These are phyloP conservation scores for Lutjanus campechanus DNA, from an alignment of 2,797 vertebrate genomes.

Conservation along the genomic window DNA sequence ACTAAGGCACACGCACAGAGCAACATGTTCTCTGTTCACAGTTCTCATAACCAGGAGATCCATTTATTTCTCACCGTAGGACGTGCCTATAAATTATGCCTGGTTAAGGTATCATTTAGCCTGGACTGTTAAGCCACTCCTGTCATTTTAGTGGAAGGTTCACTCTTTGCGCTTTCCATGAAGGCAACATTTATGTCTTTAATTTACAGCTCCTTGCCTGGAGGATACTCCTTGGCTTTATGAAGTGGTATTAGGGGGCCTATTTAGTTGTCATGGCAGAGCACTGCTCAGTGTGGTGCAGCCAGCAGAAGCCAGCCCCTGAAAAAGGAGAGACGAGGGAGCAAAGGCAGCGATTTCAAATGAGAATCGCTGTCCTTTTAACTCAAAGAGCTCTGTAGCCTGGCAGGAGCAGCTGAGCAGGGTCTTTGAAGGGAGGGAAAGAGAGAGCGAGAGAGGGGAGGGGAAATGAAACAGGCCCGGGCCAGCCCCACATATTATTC, in stretches of 20 bases:
- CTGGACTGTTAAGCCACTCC: constrained; percentile 77
- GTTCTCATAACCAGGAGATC: constrained; percentile 69
- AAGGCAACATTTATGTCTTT: constrained; percentile 88
- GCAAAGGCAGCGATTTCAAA: constrained; percentile 85
- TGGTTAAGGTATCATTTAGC: constrained; percentile 85
- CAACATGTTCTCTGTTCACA: constrained; percentile 54
- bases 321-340: constrained; percentile 79
- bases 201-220: constrained; percentile 87
- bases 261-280: constrained; percentile 89
- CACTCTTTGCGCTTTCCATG: constrained; percentile 82
- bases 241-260: constrained; percentile 88
- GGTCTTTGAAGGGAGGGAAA: constrained; percentile 83
- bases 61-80: constrained; percentile 79
- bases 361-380: constrained; percentile 88
- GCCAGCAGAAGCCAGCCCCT: constrained; percentile 80
- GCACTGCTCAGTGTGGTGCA: constrained; percentile 82
- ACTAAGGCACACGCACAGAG: constrained; percentile 35
- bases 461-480: constrained; percentile 83
- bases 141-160: constrained; percentile 85
- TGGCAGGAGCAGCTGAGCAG: constrained; percentile 83
- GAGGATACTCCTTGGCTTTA: constrained; percentile 87
- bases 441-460: constrained; percentile 69
- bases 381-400: constrained; percentile 87
- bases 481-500: constrained; percentile 84
- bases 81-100: constrained; percentile 83